Percentiles rank a stretch among this genome's conserved stretches.
Evolutionary conservation across 2,888 invertebrate species (phyloP).

Genomic region (Pterobdella sp.): DNA sequence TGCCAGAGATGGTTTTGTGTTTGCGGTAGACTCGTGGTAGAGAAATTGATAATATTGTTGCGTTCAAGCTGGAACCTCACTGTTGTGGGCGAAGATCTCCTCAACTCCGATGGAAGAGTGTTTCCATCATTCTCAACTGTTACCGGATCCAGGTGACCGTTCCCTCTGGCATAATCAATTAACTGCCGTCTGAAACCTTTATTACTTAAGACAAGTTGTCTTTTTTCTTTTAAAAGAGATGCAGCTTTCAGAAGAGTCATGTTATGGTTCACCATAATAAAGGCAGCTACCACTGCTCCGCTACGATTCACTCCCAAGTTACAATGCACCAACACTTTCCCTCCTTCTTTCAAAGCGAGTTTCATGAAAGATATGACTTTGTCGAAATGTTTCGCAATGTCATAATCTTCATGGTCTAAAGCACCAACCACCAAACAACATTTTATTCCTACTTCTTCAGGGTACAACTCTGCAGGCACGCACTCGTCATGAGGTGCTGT

Average conservation of each 20-base stretch:
- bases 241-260: conserved; percentile 35
- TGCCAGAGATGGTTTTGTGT: neutral
- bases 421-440: conserved; percentile 37
- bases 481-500: conserved; percentile 26
- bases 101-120: neutral
- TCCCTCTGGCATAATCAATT: conserved; percentile 35
- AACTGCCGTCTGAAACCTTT: conserved; percentile 38
- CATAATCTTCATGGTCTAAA: conserved; percentile 37
- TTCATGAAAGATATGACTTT: conserved; percentile 37
- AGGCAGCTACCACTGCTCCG: conserved; percentile 38
- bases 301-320: conserved; percentile 39
- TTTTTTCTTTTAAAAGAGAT: conserved; percentile 35
- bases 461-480: conserved; percentile 33
- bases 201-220: conserved; percentile 36
- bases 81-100: neutral
- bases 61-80: neutral
- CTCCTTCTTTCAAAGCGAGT: conserved; percentile 29
- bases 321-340: conserved; percentile 38
- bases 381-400: conserved; percentile 37
- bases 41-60: neutral
- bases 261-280: conserved; percentile 34
- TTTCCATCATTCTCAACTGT: neutral
- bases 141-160: conserved; percentile 32
- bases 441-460: conserved; percentile 32
- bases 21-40: neutral